These are phyloP conservation scores for Drosophila nasuta DNA, from an alignment of 1,140 invertebrate species.

Conservation along the genomic window DNA sequence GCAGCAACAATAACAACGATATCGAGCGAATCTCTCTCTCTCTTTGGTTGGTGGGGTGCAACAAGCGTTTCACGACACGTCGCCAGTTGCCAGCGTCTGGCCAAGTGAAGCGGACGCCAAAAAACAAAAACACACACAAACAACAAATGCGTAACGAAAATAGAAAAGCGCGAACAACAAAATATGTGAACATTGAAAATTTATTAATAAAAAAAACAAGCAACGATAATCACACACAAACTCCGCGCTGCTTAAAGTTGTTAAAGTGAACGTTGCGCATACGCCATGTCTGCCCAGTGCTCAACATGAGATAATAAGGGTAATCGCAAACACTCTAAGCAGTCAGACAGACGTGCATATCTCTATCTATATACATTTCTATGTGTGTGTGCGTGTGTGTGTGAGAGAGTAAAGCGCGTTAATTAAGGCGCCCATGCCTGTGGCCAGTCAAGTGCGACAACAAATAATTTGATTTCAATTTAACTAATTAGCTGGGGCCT, in stretches of 20 bases:
- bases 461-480: slow-evolving; percentile 85
- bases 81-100: slow-evolving; percentile 69
- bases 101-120: slow-evolving; percentile 67
- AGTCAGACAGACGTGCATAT: slow-evolving; percentile 17
- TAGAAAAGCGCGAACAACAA: slow-evolving; percentile 65
- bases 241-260: not conserved
- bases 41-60: slow-evolving; percentile 52
- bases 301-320: slow-evolving; percentile 56
- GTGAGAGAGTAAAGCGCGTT: slow-evolving; percentile 57
- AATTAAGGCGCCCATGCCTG: slow-evolving; percentile 81
- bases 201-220: slow-evolving; percentile 78
- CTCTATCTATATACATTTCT: not conserved
- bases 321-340: slow-evolving; percentile 36
- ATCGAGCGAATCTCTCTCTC: slow-evolving; percentile 20
- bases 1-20: slow-evolving; percentile 27
- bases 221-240: slow-evolving; percentile 1
- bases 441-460: slow-evolving; percentile 83
- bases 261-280: slow-evolving; percentile 34
- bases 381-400: slow-evolving; percentile 8
- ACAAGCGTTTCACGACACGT: slow-evolving; percentile 68
- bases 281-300: slow-evolving; percentile 36
- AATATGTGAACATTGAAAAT: slow-evolving; percentile 45
- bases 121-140: slow-evolving; percentile 7
- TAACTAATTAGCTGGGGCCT: slow-evolving; percentile 81
- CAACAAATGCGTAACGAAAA: slow-evolving; percentile 43